Evolutionary conservation across 2,888 invertebrate species (phyloP), one percentile per base, ranked within the genome.

Genomic region (Stenotaenia linearis): DNA sequence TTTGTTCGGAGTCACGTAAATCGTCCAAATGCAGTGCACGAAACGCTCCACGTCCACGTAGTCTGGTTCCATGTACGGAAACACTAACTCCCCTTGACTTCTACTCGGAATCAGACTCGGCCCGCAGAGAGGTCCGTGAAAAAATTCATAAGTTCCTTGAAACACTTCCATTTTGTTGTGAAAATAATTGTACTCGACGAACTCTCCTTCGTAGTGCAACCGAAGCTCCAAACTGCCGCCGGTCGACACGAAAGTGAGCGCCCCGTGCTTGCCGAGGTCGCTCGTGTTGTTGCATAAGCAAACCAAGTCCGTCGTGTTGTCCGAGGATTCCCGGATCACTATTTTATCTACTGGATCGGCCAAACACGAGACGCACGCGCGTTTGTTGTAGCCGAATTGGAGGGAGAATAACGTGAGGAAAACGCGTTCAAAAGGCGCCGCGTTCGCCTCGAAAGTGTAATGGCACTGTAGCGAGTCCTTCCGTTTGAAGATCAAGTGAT

Each of bases 71-170:
- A 94, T 94, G 85, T 93, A 91, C 84, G 82, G 81, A 9, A 82
- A 80, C 6, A 82, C 81, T 12, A 80, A 75, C 50, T 40, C 74
- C 12, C 81, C 80, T 78, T 80, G 80, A 12, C 74, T 56, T 25
- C 77, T 75, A 12, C 61, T 56, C n/a, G 69, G 79, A 15, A 82
- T 75, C 10, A 80, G 15, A 80, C 80, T 82, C 5, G 84, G 83
- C 3, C 84, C 84, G 77, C 84, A 84, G 23, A 84, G 80, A 35
- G 83, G 82, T 0, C 94, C 94, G 83, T 96, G 95, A 0, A 95
- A 93, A 84, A 96, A 96, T 85, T 94, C 94, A 85, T 94, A 96
- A 5, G 90, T 90, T 0, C 95, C 96, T 86, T 94, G 92, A 84
- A 96, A 95, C 2, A 84, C 61, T 85, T 85, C 85, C 93, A 94